phyloP scores from a whole-genome alignment of 2,888 invertebrate species.

The Drosophila prolongata region DNA sequence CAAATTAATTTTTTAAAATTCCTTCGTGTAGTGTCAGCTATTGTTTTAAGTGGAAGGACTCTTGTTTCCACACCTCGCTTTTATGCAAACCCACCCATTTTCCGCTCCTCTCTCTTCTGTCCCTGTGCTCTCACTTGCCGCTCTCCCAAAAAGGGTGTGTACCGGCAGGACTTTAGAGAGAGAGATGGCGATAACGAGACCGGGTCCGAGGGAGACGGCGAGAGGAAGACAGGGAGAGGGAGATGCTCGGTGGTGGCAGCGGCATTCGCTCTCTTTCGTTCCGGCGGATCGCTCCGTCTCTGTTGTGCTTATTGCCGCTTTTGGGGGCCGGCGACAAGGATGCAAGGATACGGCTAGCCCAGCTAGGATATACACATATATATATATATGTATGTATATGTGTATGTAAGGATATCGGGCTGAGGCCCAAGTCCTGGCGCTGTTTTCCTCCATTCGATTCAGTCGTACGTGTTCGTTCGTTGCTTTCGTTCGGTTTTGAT shows the following conservation, averaged over 20 bases:
- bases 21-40: neutral
- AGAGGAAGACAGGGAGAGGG: slow-evolving; percentile 1
- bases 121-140: slow-evolving; percentile 2
- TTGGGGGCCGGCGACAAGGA: slow-evolving; percentile 49
- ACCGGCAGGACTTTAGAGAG: slow-evolving; percentile 13
- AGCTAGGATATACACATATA: neutral
- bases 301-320: slow-evolving; percentile 16
- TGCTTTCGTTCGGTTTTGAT: slow-evolving; percentile 84
- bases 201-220: neutral
- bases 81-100: slow-evolving; percentile 1
- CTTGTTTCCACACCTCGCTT: neutral
- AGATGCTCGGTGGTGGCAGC: slow-evolving; percentile 23
- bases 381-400: neutral
- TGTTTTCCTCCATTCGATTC: slow-evolving; percentile 31
- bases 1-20: neutral
- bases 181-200: slow-evolving; percentile 4
- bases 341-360: slow-evolving; percentile 29
- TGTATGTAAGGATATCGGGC: neutral
- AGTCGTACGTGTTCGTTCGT: slow-evolving; percentile 84
- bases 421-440: slow-evolving; percentile 25
- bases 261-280: slow-evolving; percentile 22
- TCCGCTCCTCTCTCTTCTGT: slow-evolving; percentile 5
- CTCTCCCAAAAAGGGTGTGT: slow-evolving; percentile 22
- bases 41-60: slow-evolving; percentile 5
- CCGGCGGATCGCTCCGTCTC: slow-evolving; percentile 22